A percentile compares a stretch with the other conserved stretches of the same genome.
Evolutionary conservation across 1,140 invertebrate species (phyloP).

Genomic region (Drosophila parabipectinata): DNA sequence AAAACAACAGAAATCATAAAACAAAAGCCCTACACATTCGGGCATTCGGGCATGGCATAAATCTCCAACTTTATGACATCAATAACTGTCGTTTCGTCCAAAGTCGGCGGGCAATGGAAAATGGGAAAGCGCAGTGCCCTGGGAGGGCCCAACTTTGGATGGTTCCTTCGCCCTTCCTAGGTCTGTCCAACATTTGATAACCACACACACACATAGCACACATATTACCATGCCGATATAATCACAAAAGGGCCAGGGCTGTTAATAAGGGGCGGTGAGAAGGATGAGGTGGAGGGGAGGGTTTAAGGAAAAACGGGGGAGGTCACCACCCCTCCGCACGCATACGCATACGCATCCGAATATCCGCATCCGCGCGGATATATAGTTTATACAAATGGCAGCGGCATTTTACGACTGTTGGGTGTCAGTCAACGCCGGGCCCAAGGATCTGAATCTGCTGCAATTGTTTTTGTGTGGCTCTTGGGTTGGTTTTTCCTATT

Average conservation of each 20-base stretch:
- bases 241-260: slow-evolving; percentile 50
- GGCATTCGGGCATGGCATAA: slow-evolving; percentile 62
- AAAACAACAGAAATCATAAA: slow-evolving; percentile 45
- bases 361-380: slow-evolving; percentile 9
- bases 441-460: slow-evolving; percentile 62
- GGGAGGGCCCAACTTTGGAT: slow-evolving; percentile 58
- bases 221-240: slow-evolving; percentile 36
- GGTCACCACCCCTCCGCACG: slow-evolving; percentile 41
- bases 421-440: slow-evolving; percentile 61
- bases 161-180: slow-evolving; percentile 25
- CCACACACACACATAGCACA: slow-evolving; percentile 45
- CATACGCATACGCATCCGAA: slow-evolving; percentile 10
- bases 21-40: slow-evolving; percentile 54
- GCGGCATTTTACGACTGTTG: slow-evolving; percentile 76
- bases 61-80: slow-evolving; percentile 83
- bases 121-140: slow-evolving; percentile 48
- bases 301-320: slow-evolving; percentile 10
- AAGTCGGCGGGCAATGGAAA: slow-evolving; percentile 32
- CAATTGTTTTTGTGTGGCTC: slow-evolving; percentile 71
- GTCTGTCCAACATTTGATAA: slow-evolving; percentile 58
- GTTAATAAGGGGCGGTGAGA: slow-evolving; percentile 59
- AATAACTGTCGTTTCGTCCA: slow-evolving; percentile 78
- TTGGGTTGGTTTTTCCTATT: slow-evolving; percentile 39
- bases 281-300: not conserved
- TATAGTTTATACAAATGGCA: slow-evolving; percentile 63